Evolutionary conservation across 2,113 vertebrate species (phyloP).

Genomic region (Leucosticte australis): DNA sequence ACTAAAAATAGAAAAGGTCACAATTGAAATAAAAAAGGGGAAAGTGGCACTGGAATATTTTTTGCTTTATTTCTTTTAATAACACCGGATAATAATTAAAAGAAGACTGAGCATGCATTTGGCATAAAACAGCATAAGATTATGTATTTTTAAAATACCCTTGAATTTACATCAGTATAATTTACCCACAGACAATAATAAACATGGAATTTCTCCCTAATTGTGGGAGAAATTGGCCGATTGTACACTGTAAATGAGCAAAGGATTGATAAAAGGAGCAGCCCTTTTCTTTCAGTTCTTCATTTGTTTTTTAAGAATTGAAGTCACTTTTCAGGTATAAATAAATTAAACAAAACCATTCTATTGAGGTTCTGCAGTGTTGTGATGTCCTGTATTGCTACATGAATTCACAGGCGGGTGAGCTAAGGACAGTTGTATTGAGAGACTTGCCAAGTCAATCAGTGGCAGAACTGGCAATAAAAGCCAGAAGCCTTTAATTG

Average conservation of each 20-base stretch:
- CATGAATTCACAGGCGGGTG: neutral
- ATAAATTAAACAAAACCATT: neutral
- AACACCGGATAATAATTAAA: neutral
- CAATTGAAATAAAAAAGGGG: neutral
- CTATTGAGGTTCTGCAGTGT: neutral
- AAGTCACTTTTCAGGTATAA: neutral
- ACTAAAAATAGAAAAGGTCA: neutral
- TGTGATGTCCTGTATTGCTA: neutral
- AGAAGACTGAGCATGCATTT: neutral
- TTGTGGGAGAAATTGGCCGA: neutral
- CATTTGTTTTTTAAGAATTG: neutral
- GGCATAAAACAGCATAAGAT: neutral
- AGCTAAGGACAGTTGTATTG: neutral
- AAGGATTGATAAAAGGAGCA: neutral
- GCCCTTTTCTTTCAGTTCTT: neutral
- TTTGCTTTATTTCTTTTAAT: neutral
- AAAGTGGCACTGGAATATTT: neutral
- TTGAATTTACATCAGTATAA: neutral
- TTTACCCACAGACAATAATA: neutral
- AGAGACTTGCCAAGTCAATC: slow-evolving; percentile 11
- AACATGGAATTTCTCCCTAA: neutral
- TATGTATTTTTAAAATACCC: neutral
- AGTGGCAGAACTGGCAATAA: slow-evolving; percentile 11
- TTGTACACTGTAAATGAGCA: neutral
- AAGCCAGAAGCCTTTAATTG: neutral